phyloP scores from a whole-genome alignment of 2,888 invertebrate species.

The Acrocera orbiculus region DNA sequence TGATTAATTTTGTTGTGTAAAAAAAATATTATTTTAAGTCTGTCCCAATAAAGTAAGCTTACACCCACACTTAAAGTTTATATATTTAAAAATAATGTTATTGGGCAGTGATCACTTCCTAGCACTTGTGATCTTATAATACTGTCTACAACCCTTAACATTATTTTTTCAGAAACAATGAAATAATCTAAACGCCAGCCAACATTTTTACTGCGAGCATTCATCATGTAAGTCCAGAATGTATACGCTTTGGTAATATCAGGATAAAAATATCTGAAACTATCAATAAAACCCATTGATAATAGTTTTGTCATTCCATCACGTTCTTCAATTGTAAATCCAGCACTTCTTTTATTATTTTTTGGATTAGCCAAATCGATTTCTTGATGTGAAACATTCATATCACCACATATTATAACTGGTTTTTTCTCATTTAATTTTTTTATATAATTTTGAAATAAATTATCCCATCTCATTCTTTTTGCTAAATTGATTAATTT shows the following conservation, averaged over 20 bases:
- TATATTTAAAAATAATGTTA: constrained; percentile 53
- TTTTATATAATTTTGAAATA: constrained; percentile 60
- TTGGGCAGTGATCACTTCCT: constrained; percentile 95
- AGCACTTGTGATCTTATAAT: constrained; percentile 61
- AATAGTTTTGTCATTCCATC: constrained; percentile 77
- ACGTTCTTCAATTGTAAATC: constrained; percentile 89
- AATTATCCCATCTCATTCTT: constrained; percentile 77
- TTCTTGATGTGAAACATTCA: constrained; percentile 93
- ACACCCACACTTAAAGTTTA: constrained; percentile 14
- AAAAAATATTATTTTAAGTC: no score
- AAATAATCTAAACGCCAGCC: constrained; percentile 99
- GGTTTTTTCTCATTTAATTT: constrained; percentile 76
- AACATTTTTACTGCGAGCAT: constrained; percentile 72
- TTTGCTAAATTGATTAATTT: constrained; percentile 74
- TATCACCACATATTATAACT: constrained; percentile 87
- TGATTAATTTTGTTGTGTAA: no score
- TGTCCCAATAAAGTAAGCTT: no score
- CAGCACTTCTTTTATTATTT: constrained; percentile 79
- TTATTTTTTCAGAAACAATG: constrained; percentile 64
- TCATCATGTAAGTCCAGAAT: constrained; percentile 89
- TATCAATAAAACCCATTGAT: constrained; percentile 67
- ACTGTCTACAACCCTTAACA: constrained; percentile 65
- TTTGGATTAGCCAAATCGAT: constrained; percentile 94
- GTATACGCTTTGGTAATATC: constrained; percentile 68
- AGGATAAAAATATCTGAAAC: constrained; percentile 74